Percentiles rank a stretch among this genome's conserved stretches.
phyloP scores from a whole-genome alignment of 2,113 vertebrate genomes.

The Gymnobelideus leadbeateri region DNA sequence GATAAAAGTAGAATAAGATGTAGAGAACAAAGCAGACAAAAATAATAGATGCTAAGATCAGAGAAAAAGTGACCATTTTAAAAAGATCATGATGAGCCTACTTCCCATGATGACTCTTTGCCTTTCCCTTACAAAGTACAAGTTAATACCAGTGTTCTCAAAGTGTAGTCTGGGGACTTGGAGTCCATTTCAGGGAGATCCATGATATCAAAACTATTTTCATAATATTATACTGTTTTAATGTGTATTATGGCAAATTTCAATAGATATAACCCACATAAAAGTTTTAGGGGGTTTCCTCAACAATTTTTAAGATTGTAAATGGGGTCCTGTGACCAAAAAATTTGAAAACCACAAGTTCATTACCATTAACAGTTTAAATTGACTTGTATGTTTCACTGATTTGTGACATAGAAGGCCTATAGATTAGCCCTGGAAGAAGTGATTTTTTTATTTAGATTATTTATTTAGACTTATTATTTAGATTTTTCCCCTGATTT shows the following conservation, averaged over 20 bases:
- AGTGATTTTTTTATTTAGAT: neutral
- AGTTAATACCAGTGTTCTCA: neutral
- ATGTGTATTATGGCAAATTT: neutral
- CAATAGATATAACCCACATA: neutral
- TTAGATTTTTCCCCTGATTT: conserved; percentile 28
- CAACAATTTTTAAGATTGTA: neutral
- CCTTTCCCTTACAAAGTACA: neutral
- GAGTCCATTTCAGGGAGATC: neutral
- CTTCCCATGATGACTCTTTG: neutral
- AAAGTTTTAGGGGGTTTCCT: neutral
- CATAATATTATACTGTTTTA: neutral
- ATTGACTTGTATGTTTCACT: neutral
- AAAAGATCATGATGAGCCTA: neutral
- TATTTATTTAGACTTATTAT: too few relatives aligned
- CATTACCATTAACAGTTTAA: neutral
- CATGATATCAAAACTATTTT: neutral
- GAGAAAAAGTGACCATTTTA: neutral
- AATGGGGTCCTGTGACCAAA: neutral
- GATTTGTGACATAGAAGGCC: neutral
- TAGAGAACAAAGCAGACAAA: neutral
- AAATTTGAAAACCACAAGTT: neutral
- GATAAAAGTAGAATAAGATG: neutral
- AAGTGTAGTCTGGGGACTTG: neutral
- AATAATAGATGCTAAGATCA: neutral
- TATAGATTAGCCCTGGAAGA: neutral